These are phyloP conservation scores for Melanerpes aurifrons DNA, from an alignment of 2,113 vertebrate species.

Conservation along the genomic window DNA sequence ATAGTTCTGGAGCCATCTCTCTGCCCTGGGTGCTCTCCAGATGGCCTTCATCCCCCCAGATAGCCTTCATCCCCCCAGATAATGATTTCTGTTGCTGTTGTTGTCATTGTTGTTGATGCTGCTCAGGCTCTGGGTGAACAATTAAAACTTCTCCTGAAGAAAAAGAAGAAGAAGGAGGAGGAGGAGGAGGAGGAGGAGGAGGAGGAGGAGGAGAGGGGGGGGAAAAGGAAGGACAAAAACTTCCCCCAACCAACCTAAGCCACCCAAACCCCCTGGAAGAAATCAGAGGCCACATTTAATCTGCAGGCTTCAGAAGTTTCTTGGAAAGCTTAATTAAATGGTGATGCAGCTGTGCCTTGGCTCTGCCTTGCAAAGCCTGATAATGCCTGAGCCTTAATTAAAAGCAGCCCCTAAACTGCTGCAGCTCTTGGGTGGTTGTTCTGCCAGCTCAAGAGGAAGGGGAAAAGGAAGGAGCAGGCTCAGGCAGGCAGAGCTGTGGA, in stretches of 20 bases:
- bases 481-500: conserved; percentile 19
- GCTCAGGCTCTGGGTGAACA: conserved; percentile 48
- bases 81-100: conserved; percentile 13
- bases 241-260: background rate
- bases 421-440: conserved; percentile 66
- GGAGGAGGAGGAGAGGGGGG: no score
- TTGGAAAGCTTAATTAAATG: conserved; percentile 79
- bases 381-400: conserved; percentile 75
- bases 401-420: background rate
- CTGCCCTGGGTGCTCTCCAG: background rate
- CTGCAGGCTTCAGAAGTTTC: conserved; percentile 72
- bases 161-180: background rate
- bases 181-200: no score
- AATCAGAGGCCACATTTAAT: conserved; percentile 67
- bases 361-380: conserved; percentile 72
- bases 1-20: background rate
- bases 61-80: background rate
- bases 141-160: conserved; percentile 25
- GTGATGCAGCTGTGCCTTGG: conserved; percentile 73
- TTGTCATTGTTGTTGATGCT: background rate
- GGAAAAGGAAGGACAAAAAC: no score
- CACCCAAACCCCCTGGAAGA: background rate
- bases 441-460: conserved; percentile 53
- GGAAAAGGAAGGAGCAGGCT: background rate
- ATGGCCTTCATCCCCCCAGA: background rate